A percentile compares a stretch with the other conserved stretches of the same genome.
These are phyloP conservation scores for Champsocephalus esox DNA, from an alignment of 2,797 vertebrate species.

Conservation along the genomic window DNA sequence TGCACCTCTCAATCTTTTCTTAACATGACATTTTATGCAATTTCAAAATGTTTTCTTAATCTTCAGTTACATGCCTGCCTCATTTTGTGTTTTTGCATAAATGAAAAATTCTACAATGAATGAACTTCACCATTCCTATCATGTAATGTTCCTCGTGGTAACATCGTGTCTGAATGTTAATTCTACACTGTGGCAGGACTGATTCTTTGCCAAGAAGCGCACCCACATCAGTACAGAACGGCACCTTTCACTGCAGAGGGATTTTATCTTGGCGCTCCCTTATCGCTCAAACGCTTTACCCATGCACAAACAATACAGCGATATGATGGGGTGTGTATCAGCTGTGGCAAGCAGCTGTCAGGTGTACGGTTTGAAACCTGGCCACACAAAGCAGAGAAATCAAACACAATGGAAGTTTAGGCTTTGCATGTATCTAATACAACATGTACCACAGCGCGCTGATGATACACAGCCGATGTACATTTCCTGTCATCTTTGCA, in stretches of 20 bases:
- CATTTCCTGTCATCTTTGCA: conserved; percentile 28
- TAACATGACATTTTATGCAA: too few relatives aligned
- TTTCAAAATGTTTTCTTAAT: too few relatives aligned
- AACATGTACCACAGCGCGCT: conserved; percentile 9
- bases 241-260: conserved; percentile 12
- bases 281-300: not conserved
- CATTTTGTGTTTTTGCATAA: not conserved
- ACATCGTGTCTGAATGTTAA: conserved; percentile 4
- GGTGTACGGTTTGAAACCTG: conserved; percentile 16
- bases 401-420: conserved; percentile 8
- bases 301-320: conserved; percentile 18
- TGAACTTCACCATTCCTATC: not conserved
- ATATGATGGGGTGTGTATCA: conserved; percentile 27
- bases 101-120: not conserved
- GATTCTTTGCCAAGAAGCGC: conserved; percentile 18
- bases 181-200: conserved; percentile 11
- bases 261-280: conserved; percentile 22
- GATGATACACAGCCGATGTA: not conserved
- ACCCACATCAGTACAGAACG: not conserved
- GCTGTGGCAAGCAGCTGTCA: conserved; percentile 26
- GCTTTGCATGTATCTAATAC: conserved; percentile 17
- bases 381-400: not conserved
- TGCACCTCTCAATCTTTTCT: too few relatives aligned
- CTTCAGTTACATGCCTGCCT: too few relatives aligned
- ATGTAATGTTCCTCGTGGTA: not conserved